Base-by-base conservation (phyloP, 2,797 vertebrate species). In the Arvicola amphibius region DNA sequence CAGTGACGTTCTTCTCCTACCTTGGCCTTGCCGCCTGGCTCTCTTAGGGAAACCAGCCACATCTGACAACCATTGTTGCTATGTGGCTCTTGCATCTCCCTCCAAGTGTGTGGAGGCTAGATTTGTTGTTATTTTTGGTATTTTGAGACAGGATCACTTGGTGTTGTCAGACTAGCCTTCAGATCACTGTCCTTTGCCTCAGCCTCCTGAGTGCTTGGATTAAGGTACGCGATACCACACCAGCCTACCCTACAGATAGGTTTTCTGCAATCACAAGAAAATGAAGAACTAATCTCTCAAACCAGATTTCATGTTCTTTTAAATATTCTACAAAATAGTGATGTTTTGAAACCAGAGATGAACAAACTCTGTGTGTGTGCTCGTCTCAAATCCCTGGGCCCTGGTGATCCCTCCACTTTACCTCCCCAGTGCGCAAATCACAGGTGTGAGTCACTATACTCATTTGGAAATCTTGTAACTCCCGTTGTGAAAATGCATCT, bases 291-390 rank as follows among this genome's bases (percentile, higher is more conserved):
- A 48, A 16, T 86, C 65, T 63, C 32, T 69, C 63, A 69, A 48
- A 51, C 46, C 84, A 87, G 17, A 27, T 71, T 37, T 34, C n/a
- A 16, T 67, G 17, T 80, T 40, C n/a, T 93, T 91, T 90, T 29
- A 61, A 96, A 95, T 92, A 51, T 67, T 91, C 65, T 95, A 9
- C 14, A 80, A 61, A 59, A 3, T 29, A 86, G 17, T 90, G 77
- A 74, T 94, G 40, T 80, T 97, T 73, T 85, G 12, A 93, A 97
- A 80, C 10, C 43, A 29, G 37, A 85, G 65, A 69, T 48, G 32
- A 85, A 48, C 14, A 85, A 48, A 34, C 32, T 46, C 6, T 43
- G 34, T 74, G 13, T 46, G 40, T 29, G 43, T 16, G 51, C 32
- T 85, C 6, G 19, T 46, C 83, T 67, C 34, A 9, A 85, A n/a